Evolutionary conservation across 2,888 invertebrate species (phyloP).

Genomic region (Lapara coniferarum): DNA sequence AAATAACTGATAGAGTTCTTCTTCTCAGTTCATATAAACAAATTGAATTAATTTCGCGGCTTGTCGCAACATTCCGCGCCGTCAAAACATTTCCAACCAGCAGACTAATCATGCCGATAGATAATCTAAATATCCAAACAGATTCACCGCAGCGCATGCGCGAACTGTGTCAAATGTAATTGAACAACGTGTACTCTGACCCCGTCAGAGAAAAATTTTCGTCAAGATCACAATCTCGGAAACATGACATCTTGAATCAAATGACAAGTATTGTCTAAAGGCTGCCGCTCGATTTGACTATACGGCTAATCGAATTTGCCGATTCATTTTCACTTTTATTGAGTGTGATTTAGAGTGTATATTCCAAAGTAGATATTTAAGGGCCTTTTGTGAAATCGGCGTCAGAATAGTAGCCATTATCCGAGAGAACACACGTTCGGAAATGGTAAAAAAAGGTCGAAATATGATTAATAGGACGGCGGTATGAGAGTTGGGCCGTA

Average conservation of each 20-base stretch:
- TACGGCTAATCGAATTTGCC: conserved; percentile 37
- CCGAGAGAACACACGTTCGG: conserved; percentile 77
- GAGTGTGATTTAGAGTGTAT: conserved; percentile 33
- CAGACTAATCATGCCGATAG: conserved; percentile 57
- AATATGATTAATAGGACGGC: conserved; percentile 82
- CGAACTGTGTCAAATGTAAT: conserved; percentile 75
- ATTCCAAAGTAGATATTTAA: conserved; percentile 33
- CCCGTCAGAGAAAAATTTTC: conserved; percentile 75
- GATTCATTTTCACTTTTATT: conserved; percentile 41
- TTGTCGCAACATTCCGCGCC: conserved; percentile 41
- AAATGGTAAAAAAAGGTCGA: conserved; percentile 78
- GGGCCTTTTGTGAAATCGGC: conserved; percentile 55
- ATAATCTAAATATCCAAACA: conserved; percentile 62
- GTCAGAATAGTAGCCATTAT: conserved; percentile 76
- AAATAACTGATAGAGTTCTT: not conserved
- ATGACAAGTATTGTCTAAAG: conserved; percentile 77
- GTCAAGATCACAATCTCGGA: conserved; percentile 73
- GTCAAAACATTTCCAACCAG: conserved; percentile 55
- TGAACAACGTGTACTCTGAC: conserved; percentile 76
- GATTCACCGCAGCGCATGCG: conserved; percentile 41
- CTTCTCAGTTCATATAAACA: not conserved
- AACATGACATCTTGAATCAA: conserved; percentile 79
- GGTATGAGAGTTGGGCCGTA: conserved; percentile 67
- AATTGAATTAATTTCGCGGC: conserved; percentile 28
- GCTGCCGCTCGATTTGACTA: conserved; percentile 55